Percentiles rank a stretch among this genome's conserved stretches.
Conservation (phyloP, 2,113 vertebrate genomes). For the Sitta europaea region DNA sequence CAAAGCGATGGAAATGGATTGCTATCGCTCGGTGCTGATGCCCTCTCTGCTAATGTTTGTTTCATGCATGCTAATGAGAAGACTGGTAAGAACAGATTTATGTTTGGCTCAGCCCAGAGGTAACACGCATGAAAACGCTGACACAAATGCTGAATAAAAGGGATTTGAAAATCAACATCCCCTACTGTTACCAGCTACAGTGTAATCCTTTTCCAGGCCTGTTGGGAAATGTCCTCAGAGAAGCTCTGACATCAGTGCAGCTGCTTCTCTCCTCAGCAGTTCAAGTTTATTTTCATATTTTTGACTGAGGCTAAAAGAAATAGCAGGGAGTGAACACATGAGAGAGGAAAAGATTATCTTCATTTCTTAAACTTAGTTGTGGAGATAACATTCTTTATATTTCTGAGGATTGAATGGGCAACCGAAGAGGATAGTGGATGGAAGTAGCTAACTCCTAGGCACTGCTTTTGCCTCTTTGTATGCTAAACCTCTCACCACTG, state of each 20-base stretch:
- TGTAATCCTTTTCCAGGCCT: slow-evolving; percentile 52
- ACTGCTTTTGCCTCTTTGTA: neutral
- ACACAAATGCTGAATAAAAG: slow-evolving; percentile 65
- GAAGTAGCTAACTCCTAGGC: neutral
- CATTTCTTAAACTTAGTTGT: neutral
- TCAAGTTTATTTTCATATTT: slow-evolving; percentile 18
- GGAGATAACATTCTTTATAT: neutral
- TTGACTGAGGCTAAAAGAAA: neutral
- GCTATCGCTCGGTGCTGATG: neutral
- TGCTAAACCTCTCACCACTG: neutral
- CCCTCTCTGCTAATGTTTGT: slow-evolving; percentile 5
- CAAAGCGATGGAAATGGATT: neutral
- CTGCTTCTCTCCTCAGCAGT: slow-evolving; percentile 21
- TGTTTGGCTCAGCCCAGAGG: slow-evolving; percentile 19
- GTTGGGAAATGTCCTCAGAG: slow-evolving; percentile 35
- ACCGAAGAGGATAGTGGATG: neutral
- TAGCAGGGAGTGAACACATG: neutral
- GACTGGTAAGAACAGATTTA: slow-evolving; percentile 17
- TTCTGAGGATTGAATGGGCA: neutral
- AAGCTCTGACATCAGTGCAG: slow-evolving; percentile 38
- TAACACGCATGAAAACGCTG: slow-evolving; percentile 62
- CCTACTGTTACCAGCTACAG: slow-evolving; percentile 40
- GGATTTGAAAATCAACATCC: slow-evolving; percentile 61
- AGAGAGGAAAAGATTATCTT: neutral
- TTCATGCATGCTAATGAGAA: slow-evolving; percentile 58